Conservation (phyloP, 2,888 invertebrate genomes). For the Drosophila glabriapex region DNA sequence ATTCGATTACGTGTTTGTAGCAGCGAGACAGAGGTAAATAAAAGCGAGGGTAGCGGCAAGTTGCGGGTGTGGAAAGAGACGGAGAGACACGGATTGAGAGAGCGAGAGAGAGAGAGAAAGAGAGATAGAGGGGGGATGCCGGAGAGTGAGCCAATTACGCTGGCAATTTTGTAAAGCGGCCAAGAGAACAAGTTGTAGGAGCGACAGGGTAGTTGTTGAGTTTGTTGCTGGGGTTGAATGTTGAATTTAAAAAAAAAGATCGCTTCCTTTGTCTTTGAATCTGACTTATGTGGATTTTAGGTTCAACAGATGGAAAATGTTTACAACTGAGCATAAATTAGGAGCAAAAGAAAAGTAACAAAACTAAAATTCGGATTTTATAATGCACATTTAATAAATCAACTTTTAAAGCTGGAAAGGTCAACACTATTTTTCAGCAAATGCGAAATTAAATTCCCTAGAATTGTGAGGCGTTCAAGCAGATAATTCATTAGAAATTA, state of each 20-base stretch:
- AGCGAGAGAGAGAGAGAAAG: background rate
- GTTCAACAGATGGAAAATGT: constrained; percentile 59
- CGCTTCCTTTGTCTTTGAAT: constrained; percentile 37
- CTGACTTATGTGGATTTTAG: constrained; percentile 58
- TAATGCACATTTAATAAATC: constrained; percentile 2
- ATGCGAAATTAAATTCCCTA: background rate
- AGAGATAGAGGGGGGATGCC: background rate
- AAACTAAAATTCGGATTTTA: constrained; percentile 19
- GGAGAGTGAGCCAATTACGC: constrained; percentile 29
- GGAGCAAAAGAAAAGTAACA: background rate
- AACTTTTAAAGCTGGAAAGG: constrained; percentile 2
- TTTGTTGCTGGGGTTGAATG: constrained; percentile 4
- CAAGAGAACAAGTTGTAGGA: constrained; percentile 69
- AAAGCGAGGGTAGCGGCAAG: constrained; percentile 12
- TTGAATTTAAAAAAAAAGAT: constrained; percentile 12
- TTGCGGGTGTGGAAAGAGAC: constrained; percentile 1
- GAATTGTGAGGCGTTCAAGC: background rate
- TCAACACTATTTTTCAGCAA: background rate
- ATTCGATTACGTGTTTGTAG: constrained; percentile 77
- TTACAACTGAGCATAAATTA: constrained; percentile 4
- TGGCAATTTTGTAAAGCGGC: constrained; percentile 57
- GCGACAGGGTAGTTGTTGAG: constrained; percentile 16
- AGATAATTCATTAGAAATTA: background rate
- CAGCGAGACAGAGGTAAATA: constrained; percentile 52
- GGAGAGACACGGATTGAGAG: background rate